Percentiles rank a stretch among this genome's conserved stretches.
Evolutionary conservation across 2,888 invertebrate species (phyloP).

Genomic region (Dendrolimus houi): DNA sequence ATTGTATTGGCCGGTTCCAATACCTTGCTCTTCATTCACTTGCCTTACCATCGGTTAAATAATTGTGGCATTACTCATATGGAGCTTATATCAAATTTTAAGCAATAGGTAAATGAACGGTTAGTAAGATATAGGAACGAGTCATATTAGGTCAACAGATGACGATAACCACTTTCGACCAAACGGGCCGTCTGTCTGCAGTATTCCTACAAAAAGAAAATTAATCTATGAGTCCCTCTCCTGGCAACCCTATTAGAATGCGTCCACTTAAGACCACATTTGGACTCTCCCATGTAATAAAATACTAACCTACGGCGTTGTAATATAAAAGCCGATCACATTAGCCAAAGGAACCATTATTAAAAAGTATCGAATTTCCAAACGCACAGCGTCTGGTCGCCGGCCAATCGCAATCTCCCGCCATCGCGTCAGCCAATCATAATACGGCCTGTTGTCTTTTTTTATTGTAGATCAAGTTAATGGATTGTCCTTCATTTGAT

Average conservation of each 20-base stretch:
- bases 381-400: slow-evolving; percentile 45
- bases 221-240: slow-evolving; percentile 15
- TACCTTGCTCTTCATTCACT: no score
- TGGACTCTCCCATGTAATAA: slow-evolving; percentile 59
- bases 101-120: no score
- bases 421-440: slow-evolving; percentile 53
- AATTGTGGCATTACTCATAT: no score
- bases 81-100: no score
- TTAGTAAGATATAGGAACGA: no score
- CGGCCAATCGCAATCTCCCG: slow-evolving; percentile 52
- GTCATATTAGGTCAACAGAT: no score
- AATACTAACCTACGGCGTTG: slow-evolving; percentile 59
- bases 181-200: no score
- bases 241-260: slow-evolving; percentile 1
- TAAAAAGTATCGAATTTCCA: slow-evolving; percentile 74
- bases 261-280: slow-evolving; percentile 58
- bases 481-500: slow-evolving; percentile 74
- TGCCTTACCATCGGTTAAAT: no score
- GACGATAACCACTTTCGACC: no score
- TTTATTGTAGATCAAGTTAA: slow-evolving; percentile 64
- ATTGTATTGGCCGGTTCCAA: no score
- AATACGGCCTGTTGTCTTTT: slow-evolving; percentile 39
- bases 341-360: slow-evolving; percentile 74
- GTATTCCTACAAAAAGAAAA: no score
- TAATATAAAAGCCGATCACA: slow-evolving; percentile 70